These are phyloP conservation scores for Heliangelus exortis DNA, from an alignment of 2,797 vertebrate genomes.

Conservation along the genomic window DNA sequence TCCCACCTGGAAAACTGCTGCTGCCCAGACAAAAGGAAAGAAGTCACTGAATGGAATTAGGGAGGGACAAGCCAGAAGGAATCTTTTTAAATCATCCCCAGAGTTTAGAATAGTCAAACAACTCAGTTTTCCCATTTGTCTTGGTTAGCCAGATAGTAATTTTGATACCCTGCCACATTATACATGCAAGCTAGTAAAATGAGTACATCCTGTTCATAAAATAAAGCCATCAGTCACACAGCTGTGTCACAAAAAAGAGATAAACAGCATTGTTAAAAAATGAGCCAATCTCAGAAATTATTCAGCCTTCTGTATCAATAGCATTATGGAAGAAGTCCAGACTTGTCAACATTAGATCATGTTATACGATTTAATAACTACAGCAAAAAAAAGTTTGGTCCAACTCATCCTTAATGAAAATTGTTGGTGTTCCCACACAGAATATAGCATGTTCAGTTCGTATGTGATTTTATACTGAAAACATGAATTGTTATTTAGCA, in stretches of 20 bases:
- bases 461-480: constrained; percentile 55
- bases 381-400: constrained; percentile 12
- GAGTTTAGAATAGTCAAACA: neutral
- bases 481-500: constrained; percentile 32
- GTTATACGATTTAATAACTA: constrained; percentile 50
- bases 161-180: constrained; percentile 15
- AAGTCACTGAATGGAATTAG: constrained; percentile 13
- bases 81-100: constrained; percentile 38
- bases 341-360: constrained; percentile 19
- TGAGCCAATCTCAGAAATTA: constrained; percentile 25
- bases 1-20: constrained; percentile 23
- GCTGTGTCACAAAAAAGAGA: constrained; percentile 54
- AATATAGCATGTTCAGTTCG: neutral
- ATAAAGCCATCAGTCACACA: constrained; percentile 9
- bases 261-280: constrained; percentile 45
- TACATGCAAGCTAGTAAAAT: constrained; percentile 38
- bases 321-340: constrained; percentile 8
- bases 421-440: neutral
- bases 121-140: constrained; percentile 54
- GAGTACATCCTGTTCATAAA: constrained; percentile 31
- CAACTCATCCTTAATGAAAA: constrained; percentile 49
- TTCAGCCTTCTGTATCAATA: constrained; percentile 46
- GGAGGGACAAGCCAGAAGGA: constrained; percentile 8
- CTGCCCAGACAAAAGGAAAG: constrained; percentile 31
- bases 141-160: constrained; percentile 35